These are phyloP conservation scores for Cheirogaleus medius DNA, from an alignment of 2,113 vertebrate species.

Conservation along the genomic window DNA sequence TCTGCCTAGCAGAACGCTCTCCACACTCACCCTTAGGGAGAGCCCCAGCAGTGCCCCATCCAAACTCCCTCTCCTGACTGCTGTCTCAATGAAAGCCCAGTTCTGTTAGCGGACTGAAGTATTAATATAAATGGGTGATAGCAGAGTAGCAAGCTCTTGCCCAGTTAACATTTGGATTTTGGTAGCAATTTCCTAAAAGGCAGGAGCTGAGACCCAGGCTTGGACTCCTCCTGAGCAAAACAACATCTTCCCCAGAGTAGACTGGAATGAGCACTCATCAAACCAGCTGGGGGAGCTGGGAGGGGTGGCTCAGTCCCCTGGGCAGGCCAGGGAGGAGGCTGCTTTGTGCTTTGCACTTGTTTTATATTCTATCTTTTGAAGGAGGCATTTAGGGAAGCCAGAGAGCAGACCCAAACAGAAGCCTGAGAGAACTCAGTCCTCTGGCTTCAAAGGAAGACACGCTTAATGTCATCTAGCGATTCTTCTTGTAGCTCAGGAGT, in stretches of 20 bases:
- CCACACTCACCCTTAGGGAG: neutral
- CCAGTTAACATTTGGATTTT: neutral
- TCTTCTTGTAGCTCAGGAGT: neutral
- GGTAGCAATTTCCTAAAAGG: neutral
- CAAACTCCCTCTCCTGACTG: neutral
- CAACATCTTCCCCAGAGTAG: neutral
- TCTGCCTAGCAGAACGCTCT: neutral
- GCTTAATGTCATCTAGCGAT: neutral
- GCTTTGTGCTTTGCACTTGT: neutral
- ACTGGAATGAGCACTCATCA: neutral
- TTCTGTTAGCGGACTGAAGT: neutral
- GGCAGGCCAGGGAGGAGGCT: neutral
- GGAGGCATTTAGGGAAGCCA: neutral
- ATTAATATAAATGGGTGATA: neutral
- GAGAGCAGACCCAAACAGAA: neutral
- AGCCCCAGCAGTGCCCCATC: too few relatives aligned
- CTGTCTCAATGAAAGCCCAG: neutral
- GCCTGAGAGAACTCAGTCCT: neutral
- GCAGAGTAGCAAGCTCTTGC: rapidly evolving
- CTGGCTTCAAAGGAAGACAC: neutral
- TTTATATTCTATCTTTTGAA: neutral
- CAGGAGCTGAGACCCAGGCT: neutral
- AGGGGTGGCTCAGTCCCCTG: neutral
- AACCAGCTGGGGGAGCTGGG: neutral
- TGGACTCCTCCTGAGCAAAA: neutral